Percentiles rank a stretch among this genome's conserved stretches.
These are phyloP conservation scores for Isichthys henryi DNA, from an alignment of 2,113 vertebrate genomes.

Conservation along the genomic window DNA sequence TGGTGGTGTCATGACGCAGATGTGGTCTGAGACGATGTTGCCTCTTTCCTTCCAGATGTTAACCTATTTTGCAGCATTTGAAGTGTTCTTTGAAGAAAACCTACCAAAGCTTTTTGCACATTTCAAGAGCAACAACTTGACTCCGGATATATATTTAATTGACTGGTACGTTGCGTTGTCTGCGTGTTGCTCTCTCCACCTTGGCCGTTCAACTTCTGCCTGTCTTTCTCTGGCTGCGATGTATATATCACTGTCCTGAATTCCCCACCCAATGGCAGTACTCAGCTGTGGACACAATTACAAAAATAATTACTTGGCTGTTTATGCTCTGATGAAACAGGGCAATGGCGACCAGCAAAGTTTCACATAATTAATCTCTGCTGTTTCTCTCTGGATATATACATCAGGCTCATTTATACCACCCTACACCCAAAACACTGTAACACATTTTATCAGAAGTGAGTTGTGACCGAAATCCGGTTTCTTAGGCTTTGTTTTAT, in stretches of 20 bases:
- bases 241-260: not conserved
- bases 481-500: not conserved
- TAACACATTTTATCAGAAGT: not conserved
- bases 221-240: not conserved
- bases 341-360: not conserved
- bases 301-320: not conserved
- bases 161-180: slow-evolving; percentile 82
- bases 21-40: not conserved
- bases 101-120: slow-evolving; percentile 94
- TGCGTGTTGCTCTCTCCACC: not conserved
- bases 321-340: not conserved
- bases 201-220: not conserved
- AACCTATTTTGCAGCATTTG: slow-evolving; percentile 92
- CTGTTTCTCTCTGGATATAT: not conserved
- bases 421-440: not conserved
- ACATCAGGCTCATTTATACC: not conserved
- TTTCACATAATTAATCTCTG: not conserved
- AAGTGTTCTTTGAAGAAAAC: slow-evolving; percentile 97
- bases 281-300: not conserved
- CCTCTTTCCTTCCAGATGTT: slow-evolving; percentile 69
- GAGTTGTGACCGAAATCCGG: not conserved
- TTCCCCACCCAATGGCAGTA: not conserved
- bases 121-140: slow-evolving; percentile 91
- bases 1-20: not conserved
- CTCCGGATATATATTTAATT: slow-evolving; percentile 94